Evolutionary conservation across 2,888 invertebrate species (phyloP).

Genomic region (Epirrhoe tristata): DNA sequence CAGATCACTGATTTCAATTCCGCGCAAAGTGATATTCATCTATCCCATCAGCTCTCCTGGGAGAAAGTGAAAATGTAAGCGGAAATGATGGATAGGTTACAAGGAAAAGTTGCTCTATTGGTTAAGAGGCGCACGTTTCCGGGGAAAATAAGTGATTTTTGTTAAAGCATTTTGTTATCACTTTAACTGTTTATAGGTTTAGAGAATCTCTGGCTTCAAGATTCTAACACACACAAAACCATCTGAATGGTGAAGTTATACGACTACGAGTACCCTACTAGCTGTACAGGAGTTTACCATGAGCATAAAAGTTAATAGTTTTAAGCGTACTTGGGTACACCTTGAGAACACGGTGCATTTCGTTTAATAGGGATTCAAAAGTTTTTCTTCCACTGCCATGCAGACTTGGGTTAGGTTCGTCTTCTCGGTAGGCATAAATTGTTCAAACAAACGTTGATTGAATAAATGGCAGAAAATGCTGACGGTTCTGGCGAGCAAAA

Average conservation of each 20-base stretch:
- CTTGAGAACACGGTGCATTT: no score
- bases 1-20: constrained; percentile 80
- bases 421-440: no score
- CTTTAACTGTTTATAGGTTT: background rate
- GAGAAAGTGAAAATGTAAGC: constrained; percentile 55
- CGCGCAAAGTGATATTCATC: constrained; percentile 61
- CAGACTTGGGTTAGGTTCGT: no score
- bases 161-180: background rate
- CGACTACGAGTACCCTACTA: background rate
- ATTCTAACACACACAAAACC: background rate
- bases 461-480: no score
- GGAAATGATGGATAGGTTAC: constrained; percentile 46
- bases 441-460: no score
- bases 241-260: background rate
- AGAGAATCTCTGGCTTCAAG: background rate
- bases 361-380: no score
- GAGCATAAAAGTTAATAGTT: no score
- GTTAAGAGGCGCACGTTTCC: constrained; percentile 10
- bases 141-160: constrained; percentile 15
- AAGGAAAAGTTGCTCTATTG: constrained; percentile 26
- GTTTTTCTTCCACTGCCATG: no score
- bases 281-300: background rate
- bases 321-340: no score
- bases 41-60: constrained; percentile 55
- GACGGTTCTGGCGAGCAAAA: no score